Percentiles rank a stretch among this genome's conserved stretches.
These are phyloP conservation scores for Stichodactyla mertensii DNA, from an alignment of 64 coral and sea anemone genomes.

Conservation along the genomic window DNA sequence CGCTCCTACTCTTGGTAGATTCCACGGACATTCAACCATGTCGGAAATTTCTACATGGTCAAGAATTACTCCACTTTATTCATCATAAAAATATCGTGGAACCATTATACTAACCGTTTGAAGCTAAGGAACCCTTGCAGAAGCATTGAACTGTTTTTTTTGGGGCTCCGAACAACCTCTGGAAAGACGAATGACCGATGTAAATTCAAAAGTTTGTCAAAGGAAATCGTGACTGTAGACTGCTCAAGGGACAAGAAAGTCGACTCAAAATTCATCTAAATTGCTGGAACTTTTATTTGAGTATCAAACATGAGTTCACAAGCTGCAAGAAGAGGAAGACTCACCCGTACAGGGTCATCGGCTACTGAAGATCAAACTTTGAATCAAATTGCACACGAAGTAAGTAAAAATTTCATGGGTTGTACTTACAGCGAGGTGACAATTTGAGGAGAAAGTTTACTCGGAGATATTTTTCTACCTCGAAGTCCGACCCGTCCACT, in stretches of 20 bases:
- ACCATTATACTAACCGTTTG: slow-evolving; percentile 46
- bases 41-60: slow-evolving; percentile 61
- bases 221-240: slow-evolving; percentile 55
- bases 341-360: slow-evolving; percentile 62
- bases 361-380: slow-evolving; percentile 82
- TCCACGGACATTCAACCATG: slow-evolving; percentile 64
- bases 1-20: slow-evolving; percentile 61
- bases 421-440: not conserved
- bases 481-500: not conserved
- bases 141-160: slow-evolving; percentile 49
- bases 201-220: slow-evolving; percentile 52
- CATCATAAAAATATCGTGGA: slow-evolving; percentile 47
- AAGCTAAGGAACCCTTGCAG: slow-evolving; percentile 46
- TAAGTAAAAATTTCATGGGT: slow-evolving; percentile 24
- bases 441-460: not conserved
- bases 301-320: slow-evolving; percentile 82
- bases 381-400: slow-evolving; percentile 92
- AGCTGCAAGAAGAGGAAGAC: slow-evolving; percentile 71
- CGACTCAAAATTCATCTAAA: slow-evolving; percentile 26
- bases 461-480: not conserved
- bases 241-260: slow-evolving; percentile 35
- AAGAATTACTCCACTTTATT: slow-evolving; percentile 42
- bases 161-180: slow-evolving; percentile 41
- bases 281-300: slow-evolving; percentile 55
- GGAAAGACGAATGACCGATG: not conserved